Base-by-base conservation (phyloP, 2,797 vertebrate species). In the Rhodeus uyekii region DNA sequence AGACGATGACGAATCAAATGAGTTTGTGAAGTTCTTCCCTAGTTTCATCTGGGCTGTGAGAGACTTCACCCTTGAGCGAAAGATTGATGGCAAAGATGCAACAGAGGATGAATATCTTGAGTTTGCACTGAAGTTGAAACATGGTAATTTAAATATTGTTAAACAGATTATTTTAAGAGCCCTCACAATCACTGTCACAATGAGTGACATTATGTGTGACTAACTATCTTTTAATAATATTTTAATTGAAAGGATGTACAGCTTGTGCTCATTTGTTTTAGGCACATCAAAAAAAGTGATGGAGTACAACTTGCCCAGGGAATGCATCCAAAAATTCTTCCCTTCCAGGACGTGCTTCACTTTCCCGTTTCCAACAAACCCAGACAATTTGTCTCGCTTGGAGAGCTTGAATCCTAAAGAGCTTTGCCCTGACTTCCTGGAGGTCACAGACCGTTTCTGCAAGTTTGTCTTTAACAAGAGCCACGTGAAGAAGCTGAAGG, bases 281-380 rank as follows among this genome's bases (percentile, higher is more conserved):
- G 89, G 89, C 27, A 0, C 2, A 22, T n/a, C 65, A 39, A 85
- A 24, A 27, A 87, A 65, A 34, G 50, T 58, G n/a, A 46, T 29
- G 18, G 55, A 79, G 3, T 86, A 86, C 73, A 90, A 90, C 77
- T 76, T 91, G 75, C 87, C 91, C 13, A 91, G 91, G 32, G 80
- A 90, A 13, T 92, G 88, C 83, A 90, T 94, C 76, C 86, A 87
- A 18, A 78, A 81, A 7, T 94, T 88, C 74, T 94, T 94, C 75
- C 90, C 91, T 18, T 85, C 82, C 18, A 79, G 88, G 22, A 92
- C 91, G 63, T 94, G 92, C 53, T 94, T 94, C 74, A 61, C 87
- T 16, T 93, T 94, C 74, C 86, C 88, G 0, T 73, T 79, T 3
- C 92, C 91, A 12, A 72, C 87, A 2, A 58, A 34, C 24, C 71